Evolutionary conservation across 1,140 invertebrate genomes (phyloP).

Genomic region (Drosophila paulistorum): DNA sequence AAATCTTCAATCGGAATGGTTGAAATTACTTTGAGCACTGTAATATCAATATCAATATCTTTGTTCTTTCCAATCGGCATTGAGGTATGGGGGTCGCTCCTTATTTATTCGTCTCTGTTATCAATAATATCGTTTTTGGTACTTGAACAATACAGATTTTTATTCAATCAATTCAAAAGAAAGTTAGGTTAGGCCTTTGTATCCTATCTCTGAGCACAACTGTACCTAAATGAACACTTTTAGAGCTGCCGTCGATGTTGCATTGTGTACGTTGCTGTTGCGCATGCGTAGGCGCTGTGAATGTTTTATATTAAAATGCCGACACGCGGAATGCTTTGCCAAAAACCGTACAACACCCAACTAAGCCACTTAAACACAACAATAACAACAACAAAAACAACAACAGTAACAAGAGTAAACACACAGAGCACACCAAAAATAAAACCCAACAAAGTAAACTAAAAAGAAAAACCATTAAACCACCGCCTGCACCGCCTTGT

Average conservation of each 20-base stretch:
- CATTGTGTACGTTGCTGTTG: constrained; percentile 48
- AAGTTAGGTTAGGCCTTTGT: not conserved
- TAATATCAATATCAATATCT: no score
- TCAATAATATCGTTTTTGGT: no score
- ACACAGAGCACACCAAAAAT: constrained; percentile 20
- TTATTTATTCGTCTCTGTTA: no score
- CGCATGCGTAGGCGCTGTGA: constrained; percentile 49
- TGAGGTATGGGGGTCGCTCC: no score
- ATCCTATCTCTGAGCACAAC: constrained; percentile 23
- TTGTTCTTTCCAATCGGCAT: no score
- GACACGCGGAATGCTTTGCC: constrained; percentile 66
- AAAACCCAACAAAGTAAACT: not conserved
- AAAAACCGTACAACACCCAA: constrained; percentile 77
- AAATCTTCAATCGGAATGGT: no score
- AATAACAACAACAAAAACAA: constrained; percentile 6
- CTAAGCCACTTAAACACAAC: constrained; percentile 62
- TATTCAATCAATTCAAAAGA: no score
- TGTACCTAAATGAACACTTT: not conserved
- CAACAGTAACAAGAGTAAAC: constrained; percentile 10
- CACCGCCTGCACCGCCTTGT: constrained; percentile 48
- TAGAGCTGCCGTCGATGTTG: constrained; percentile 29
- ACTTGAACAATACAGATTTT: no score
- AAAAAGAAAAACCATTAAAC: not conserved
- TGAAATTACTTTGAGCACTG: no score
- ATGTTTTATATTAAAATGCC: constrained; percentile 37